Base-by-base conservation (phyloP, 2,888 invertebrate genomes). In the Eulithis testata region DNA sequence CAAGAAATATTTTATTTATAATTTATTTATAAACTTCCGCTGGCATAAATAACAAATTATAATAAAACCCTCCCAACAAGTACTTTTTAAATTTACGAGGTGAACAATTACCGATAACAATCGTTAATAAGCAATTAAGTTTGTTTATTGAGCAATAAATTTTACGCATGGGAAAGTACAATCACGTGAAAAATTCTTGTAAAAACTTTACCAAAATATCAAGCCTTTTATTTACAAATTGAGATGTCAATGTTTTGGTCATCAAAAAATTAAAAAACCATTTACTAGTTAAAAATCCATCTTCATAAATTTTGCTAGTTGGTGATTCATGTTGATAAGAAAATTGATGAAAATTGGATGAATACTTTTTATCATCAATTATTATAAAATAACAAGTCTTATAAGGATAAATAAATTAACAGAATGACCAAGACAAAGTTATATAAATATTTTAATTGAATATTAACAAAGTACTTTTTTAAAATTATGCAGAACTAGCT, bases 61-160 rank as follows among this genome's bases (percentile, higher is more conserved):
- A 54, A 57, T 67, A 63, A 60, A 60, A 51, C 7, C 53, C 57
- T 58, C 27, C 11, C 37, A 45, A 54, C 47, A 60, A 58, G 63
- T 60, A 54, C 57, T 50, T 63, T 60, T 60, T 63, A 54, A 60
- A 63, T 63, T 60, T 67, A 67, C 63, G 67, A 67, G 56, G 67
- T 63, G 63, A 63, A 82, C 86, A 87, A 88, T 89, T 88, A 88
- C 74, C 73, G 89, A 89, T 89, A 86, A 79, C 72, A 78, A 89
- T 89, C 89, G 72, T 82, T 83, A 84, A 85, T 87, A 82, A 74
- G 75, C 76, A 77, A 77, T 81, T 81, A 80, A 81, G 82, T 82
- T 76, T 73, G 70, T 72, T 72, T 73, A 72, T 73, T 69, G 62
- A 72, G 73, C 65, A 73, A 73, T 73, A 73, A 71, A 71, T 73